A percentile compares a stretch with the other conserved stretches of the same genome.
Evolutionary conservation across 2,797 vertebrate genomes (phyloP).

Genomic region (Momotus momota): DNA sequence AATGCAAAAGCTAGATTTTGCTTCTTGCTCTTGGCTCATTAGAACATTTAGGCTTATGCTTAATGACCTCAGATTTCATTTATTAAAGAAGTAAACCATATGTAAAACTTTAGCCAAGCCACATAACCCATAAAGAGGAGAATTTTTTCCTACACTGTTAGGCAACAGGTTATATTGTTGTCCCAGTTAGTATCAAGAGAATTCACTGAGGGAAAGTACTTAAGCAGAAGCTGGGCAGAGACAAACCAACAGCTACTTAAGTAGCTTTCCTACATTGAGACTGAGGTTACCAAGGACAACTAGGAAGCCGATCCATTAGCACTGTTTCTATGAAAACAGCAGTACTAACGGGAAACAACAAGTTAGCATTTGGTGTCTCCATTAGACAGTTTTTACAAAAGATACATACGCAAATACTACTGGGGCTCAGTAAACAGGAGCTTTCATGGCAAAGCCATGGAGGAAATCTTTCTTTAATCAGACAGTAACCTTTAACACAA

Average conservation of each 20-base stretch:
- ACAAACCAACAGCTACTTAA: constrained; percentile 25
- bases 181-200: not conserved
- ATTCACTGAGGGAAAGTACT: constrained; percentile 38
- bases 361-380: constrained; percentile 8
- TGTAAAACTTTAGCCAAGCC: constrained; percentile 17
- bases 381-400: constrained; percentile 18
- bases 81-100: constrained; percentile 8
- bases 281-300: not conserved
- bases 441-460: not conserved
- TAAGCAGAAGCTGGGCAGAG: constrained; percentile 4
- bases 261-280: not conserved
- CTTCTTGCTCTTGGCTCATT: constrained; percentile 47
- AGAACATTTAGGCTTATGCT: constrained; percentile 53
- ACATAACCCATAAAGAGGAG: not conserved
- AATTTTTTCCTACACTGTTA: not conserved
- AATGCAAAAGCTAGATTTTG: constrained; percentile 15
- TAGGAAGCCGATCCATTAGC: not conserved
- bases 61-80: constrained; percentile 50
- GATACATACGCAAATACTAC: not conserved
- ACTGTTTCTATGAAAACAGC: not conserved
- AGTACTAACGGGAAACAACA: not conserved
- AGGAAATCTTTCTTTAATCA: constrained; percentile 33
- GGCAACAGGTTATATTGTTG: not conserved
- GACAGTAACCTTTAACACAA: constrained; percentile 33
- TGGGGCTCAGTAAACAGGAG: constrained; percentile 19